A percentile compares a stretch with the other conserved stretches of the same genome.
These are phyloP conservation scores for Microcebus jonahi DNA, from an alignment of 2,113 vertebrate genomes.

Conservation along the genomic window DNA sequence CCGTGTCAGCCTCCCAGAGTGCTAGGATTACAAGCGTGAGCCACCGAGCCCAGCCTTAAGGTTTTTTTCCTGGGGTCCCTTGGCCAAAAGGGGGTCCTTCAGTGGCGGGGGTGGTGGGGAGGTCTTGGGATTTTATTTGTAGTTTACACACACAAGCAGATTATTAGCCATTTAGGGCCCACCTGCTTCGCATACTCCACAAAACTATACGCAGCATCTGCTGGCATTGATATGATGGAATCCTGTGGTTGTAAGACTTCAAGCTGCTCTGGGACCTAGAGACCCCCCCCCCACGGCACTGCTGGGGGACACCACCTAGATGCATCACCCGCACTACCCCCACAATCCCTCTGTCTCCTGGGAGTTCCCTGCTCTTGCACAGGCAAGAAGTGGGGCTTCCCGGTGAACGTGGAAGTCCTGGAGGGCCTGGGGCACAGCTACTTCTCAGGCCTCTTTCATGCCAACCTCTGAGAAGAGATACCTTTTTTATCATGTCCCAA, in stretches of 20 bases:
- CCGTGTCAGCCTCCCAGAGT: no score
- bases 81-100: no score
- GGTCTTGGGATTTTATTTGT: no score
- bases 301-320: background rate
- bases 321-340: background rate
- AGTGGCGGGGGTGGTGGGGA: no score
- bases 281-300: background rate
- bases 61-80: no score
- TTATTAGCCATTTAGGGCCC: background rate
- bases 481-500: background rate
- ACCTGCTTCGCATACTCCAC: background rate
- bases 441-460: background rate
- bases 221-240: background rate
- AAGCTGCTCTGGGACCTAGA: background rate
- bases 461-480: background rate
- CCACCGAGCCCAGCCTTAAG: no score
- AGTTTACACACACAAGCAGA: background rate
- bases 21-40: no score
- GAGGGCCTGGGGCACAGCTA: no score
- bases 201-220: background rate
- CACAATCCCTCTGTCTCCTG: background rate
- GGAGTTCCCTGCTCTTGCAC: background rate
- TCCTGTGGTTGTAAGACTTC: background rate
- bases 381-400: background rate
- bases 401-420: background rate